Evolutionary conservation across 2,888 invertebrate species (phyloP).

Genomic region (Callinectes sapidus): DNA sequence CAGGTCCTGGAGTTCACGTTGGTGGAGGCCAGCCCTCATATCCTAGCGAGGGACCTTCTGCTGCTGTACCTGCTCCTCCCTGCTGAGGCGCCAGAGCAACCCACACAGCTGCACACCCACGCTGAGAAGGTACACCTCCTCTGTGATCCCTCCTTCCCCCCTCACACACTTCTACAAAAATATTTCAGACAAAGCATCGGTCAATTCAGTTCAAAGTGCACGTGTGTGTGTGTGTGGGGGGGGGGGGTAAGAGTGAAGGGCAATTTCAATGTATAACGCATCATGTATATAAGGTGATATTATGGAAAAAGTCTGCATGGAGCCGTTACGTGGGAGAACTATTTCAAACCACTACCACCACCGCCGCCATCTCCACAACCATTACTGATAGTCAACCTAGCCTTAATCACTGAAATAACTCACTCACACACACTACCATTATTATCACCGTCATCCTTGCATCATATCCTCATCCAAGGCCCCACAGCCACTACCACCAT

Average conservation of each 20-base stretch:
- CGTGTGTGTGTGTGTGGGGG: not conserved
- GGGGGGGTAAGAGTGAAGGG: not conserved
- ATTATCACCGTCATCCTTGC: not conserved
- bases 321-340: not conserved
- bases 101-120: constrained; percentile 40
- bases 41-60: constrained; percentile 65
- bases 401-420: not conserved
- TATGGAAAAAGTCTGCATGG: not conserved
- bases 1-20: constrained; percentile 50
- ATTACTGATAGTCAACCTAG: not conserved
- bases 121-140: constrained; percentile 46
- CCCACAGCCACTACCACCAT: not conserved
- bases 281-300: not conserved
- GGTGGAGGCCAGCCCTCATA: constrained; percentile 62
- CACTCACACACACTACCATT: not conserved
- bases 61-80: constrained; percentile 63
- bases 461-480: not conserved
- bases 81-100: constrained; percentile 49
- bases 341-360: not conserved
- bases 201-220: no score
- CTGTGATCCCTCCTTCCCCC: not conserved
- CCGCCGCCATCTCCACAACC: not conserved
- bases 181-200: no score
- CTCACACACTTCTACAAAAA: not conserved
- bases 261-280: no score